phyloP scores from a whole-genome alignment of 2,113 vertebrate species.

The Scopus umbretta region DNA sequence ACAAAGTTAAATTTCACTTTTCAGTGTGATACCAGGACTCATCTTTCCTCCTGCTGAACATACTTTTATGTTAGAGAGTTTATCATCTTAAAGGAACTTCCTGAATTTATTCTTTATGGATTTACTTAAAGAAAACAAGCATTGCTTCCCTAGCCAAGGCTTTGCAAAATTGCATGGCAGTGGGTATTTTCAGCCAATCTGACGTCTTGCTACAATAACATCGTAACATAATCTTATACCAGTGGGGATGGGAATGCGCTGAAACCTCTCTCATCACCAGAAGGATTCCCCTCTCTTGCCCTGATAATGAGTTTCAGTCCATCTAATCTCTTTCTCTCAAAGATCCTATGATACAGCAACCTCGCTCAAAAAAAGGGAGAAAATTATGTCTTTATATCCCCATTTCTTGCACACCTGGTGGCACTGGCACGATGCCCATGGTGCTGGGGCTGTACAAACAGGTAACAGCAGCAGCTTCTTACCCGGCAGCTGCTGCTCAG shows the following conservation, averaged over 20 bases:
- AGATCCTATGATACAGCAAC: background rate
- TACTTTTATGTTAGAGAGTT: background rate
- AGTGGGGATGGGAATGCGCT: background rate
- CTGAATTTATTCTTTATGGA: background rate
- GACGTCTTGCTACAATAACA: background rate
- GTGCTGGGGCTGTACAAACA: background rate
- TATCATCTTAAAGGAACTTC: background rate
- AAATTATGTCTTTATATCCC: background rate
- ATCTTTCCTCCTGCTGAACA: background rate
- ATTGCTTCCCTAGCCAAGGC: background rate
- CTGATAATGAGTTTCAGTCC: background rate
- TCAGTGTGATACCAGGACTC: background rate
- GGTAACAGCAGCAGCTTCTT: background rate
- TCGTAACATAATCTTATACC: background rate
- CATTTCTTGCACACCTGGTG: background rate
- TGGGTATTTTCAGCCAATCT: background rate
- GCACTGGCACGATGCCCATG: rapidly evolving
- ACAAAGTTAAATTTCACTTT: background rate
- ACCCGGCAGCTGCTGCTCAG: background rate
- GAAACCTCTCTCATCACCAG: background rate
- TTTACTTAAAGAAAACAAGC: background rate
- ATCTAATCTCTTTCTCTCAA: background rate
- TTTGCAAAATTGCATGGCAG: background rate
- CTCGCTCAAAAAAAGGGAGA: background rate
- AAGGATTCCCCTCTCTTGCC: background rate